Evolutionary conservation across 1,140 invertebrate genomes (phyloP).

Genomic region (Lasioglossum baleicum): DNA sequence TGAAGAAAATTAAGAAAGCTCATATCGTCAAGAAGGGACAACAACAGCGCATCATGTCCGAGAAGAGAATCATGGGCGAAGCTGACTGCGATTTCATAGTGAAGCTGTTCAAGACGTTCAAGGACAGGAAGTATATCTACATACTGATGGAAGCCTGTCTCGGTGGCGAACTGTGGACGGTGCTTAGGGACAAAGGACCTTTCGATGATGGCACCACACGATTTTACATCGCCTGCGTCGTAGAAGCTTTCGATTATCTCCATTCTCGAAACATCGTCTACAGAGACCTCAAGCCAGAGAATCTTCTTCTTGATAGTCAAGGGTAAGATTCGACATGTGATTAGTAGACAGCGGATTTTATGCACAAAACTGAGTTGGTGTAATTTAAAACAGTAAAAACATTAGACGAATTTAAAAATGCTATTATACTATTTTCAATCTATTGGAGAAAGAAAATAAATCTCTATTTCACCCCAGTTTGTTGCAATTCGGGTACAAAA

Average conservation of each 20-base stretch:
- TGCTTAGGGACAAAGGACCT: conserved; percentile 92
- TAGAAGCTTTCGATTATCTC: conserved; percentile 97
- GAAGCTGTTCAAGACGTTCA: conserved; percentile 97
- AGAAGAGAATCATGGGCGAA: conserved; percentile 99
- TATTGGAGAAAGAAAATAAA: no score
- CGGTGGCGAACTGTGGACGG: conserved; percentile 98
- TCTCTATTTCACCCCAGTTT: no score
- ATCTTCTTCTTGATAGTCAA: conserved; percentile 93
- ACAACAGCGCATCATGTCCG: conserved; percentile 99
- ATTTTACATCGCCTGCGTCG: conserved; percentile 98
- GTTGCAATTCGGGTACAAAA: no score
- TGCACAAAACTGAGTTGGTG: no score
- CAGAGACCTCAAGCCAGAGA: conserved; percentile 98
- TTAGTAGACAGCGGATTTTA: no score
- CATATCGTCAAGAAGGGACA: conserved; percentile 99
- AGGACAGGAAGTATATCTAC: conserved; percentile 98
- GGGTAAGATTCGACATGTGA: conserved; percentile 80
- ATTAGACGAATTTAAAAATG: no score
- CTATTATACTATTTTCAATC: no score
- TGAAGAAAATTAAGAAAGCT: conserved; percentile 99
- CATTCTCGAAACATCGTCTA: conserved; percentile 98
- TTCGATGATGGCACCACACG: conserved; percentile 92
- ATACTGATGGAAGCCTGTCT: conserved; percentile 99
- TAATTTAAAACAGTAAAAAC: no score
- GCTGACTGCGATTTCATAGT: conserved; percentile 98